Conservation (phyloP, 2,888 invertebrate genomes). For the Ophion costatus region DNA sequence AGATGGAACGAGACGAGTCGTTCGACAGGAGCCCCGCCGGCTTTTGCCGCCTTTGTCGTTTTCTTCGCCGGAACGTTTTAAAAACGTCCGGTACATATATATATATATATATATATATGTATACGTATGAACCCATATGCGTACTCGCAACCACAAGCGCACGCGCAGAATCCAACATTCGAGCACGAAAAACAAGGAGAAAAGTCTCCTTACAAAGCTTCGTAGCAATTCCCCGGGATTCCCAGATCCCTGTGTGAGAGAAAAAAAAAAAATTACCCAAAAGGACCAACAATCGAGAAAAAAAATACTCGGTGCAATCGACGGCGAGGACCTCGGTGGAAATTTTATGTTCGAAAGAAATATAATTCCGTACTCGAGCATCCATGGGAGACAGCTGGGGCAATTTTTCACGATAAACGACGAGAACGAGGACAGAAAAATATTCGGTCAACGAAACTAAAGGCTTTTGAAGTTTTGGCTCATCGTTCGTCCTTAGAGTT, state of each 20-base stretch:
- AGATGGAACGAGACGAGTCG: slow-evolving; percentile 59
- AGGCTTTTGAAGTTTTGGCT: slow-evolving; percentile 4
- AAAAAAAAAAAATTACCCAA: slow-evolving; percentile 1
- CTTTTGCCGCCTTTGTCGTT: slow-evolving; percentile 64
- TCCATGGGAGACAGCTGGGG: neutral
- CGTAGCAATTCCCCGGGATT: slow-evolving; percentile 36
- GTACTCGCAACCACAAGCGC: slow-evolving; percentile 22
- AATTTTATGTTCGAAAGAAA: slow-evolving; percentile 37
- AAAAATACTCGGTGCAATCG: slow-evolving; percentile 42
- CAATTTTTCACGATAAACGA: neutral
- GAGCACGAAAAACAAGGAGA: slow-evolving; percentile 33
- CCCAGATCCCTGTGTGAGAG: slow-evolving; percentile 33
- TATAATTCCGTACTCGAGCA: neutral
- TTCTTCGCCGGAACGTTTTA: slow-evolving; percentile 58
- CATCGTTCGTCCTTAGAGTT: slow-evolving; percentile 28
- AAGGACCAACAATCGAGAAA: neutral
- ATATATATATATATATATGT: slow-evolving; percentile 14
- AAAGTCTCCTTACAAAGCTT: slow-evolving; percentile 30
- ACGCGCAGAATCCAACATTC: slow-evolving; percentile 32
- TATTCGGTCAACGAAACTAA: slow-evolving; percentile 23
- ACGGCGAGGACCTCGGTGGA: slow-evolving; percentile 34
- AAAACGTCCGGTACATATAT: slow-evolving; percentile 49
- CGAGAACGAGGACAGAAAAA: neutral
- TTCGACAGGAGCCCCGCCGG: slow-evolving; percentile 64
- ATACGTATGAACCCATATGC: slow-evolving; percentile 20